Conservation (phyloP, 1,140 invertebrate genomes). For the Sarcophaga peregrina region DNA sequence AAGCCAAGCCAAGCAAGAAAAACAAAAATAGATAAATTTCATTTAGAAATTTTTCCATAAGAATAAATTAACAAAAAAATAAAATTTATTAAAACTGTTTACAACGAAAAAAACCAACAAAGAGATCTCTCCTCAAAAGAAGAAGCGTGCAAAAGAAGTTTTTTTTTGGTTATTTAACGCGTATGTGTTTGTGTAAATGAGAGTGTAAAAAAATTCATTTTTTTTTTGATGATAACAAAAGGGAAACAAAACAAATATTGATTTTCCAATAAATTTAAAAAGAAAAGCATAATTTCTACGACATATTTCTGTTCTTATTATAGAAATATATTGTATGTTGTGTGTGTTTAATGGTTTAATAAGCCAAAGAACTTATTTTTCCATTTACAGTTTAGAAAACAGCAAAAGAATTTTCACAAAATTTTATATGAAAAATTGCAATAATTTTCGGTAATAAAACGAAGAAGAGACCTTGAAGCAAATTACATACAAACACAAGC, state of each 20-base stretch:
- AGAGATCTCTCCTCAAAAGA: neutral
- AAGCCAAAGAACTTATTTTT: too few relatives aligned
- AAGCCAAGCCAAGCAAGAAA: neutral
- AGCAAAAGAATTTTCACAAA: neutral
- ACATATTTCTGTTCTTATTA: too few relatives aligned
- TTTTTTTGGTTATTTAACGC: neutral
- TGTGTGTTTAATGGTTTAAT: too few relatives aligned
- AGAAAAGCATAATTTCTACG: too few relatives aligned
- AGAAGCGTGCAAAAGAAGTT: too few relatives aligned
- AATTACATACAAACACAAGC: neutral
- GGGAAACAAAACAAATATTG: conserved; percentile 12
- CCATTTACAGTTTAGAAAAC: neutral
- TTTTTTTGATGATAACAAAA: neutral
- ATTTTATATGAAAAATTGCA: neutral
- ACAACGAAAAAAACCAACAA: neutral
- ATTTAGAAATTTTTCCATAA: too few relatives aligned
- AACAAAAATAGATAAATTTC: too few relatives aligned
- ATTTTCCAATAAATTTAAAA: neutral
- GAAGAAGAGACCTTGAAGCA: neutral
- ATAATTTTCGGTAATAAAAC: neutral
- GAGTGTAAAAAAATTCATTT: neutral
- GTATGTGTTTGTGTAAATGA: neutral
- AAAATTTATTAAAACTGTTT: neutral
- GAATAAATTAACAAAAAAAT: too few relatives aligned
- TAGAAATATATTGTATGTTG: too few relatives aligned